Evolutionary conservation across 2,113 vertebrate species (phyloP), one percentile per base, ranked within the genome.

Genomic region (Oncorhynchus mykiss): DNA sequence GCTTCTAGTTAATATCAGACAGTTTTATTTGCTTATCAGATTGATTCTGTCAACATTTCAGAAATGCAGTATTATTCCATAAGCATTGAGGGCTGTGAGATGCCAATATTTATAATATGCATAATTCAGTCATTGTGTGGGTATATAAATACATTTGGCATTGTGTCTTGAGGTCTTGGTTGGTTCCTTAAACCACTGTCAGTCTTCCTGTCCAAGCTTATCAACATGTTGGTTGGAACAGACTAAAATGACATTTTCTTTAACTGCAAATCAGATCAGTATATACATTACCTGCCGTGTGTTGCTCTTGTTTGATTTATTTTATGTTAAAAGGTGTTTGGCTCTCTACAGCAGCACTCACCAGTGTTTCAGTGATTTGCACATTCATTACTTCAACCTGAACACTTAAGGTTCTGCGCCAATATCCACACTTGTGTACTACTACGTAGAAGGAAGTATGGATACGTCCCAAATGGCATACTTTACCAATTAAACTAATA

Each of bases 351-450:
- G 20, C 25, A 49, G 24, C 14, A 67, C 16, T 54, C 3, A 54
- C 49, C 60, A 64, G 31, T 70, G 22, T 25, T 34, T 27, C 60
- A 69, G 14, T 73, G 24, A 72, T 87, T 77, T 79, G 74, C 78
- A 85, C 80, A 82, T 80, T 80, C 76, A 64, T 74, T 80, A 76
- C 68, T 74, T 18, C 67, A 73, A 73, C 65, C 48, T 69, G 48
- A 75, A 76, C 49, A 39, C 18, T 75, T n/a, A 9, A 48, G 39
- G 39, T 2, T 45, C 39, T 45, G 39, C 39, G 12, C 39, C 39
- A 45, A 45, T 45, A 12, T 45, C 39, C 39, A 45, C 8, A 45
- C 39, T 45, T 0, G 39, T 45, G 39, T 45, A 45, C 39, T 45
- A 45, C 39, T 22, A 9, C 20, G 39, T 3, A 45, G 39, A 45